Conservation (phyloP, 2,797 vertebrate species). For the Catharus ustulatus region DNA sequence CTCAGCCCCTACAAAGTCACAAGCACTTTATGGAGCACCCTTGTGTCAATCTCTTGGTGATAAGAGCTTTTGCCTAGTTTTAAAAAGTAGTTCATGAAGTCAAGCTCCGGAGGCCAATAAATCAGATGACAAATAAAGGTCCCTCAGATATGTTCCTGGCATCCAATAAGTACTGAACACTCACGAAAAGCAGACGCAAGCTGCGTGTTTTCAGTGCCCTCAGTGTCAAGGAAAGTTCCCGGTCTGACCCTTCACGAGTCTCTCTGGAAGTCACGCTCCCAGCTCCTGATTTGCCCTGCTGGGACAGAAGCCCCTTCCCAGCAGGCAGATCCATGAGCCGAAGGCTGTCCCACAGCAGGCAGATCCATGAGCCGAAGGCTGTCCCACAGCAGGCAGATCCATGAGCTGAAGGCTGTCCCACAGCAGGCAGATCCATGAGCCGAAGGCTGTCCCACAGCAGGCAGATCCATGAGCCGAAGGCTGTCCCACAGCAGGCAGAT, state of each 20-base stretch:
- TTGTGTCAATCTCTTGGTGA: not conserved
- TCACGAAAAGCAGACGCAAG: not conserved
- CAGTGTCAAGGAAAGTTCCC: not conserved
- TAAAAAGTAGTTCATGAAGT: not conserved
- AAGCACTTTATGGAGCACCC: not conserved
- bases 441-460: too few species aligned
- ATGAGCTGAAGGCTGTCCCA: too few species aligned
- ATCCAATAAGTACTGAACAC: not conserved
- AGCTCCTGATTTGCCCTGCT: not conserved
- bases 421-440: too few species aligned
- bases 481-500: fast-evolving
- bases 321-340: fast-evolving
- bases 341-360: not conserved
- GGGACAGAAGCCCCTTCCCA: not conserved
- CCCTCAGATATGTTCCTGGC: not conserved
- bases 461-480: not conserved
- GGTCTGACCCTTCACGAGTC: not conserved
- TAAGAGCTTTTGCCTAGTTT: not conserved
- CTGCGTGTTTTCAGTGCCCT: not conserved
- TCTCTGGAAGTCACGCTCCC: not conserved
- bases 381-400: too few species aligned
- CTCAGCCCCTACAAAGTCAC: not conserved
- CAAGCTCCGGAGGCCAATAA: not conserved
- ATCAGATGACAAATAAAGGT: not conserved
- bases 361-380: too few species aligned